These are phyloP conservation scores for Brachionus paranguensis DNA, from an alignment of 1,140 invertebrate genomes.

Conservation along the genomic window DNA sequence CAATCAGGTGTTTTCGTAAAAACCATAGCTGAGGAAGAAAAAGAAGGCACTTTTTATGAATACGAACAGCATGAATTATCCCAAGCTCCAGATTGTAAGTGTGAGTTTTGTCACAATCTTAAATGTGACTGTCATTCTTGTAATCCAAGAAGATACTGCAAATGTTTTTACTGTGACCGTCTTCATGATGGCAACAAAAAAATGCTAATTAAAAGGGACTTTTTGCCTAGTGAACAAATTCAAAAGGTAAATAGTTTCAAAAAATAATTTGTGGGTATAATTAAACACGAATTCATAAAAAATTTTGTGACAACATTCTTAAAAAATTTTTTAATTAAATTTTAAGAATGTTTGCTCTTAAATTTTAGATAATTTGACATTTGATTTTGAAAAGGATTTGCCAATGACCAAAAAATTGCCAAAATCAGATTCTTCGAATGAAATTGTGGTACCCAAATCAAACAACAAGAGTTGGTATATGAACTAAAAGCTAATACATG, in stretches of 20 bases:
- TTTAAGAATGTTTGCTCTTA: too few relatives aligned
- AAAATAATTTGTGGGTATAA: not conserved
- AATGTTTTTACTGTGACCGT: constrained; percentile 13
- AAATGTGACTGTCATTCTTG: constrained; percentile 33
- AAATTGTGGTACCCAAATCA: not conserved
- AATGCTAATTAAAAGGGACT: not conserved
- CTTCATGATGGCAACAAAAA: not conserved
- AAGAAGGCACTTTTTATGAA: not conserved
- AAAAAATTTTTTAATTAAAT: too few relatives aligned
- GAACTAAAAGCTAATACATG: not conserved
- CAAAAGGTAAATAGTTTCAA: not conserved
- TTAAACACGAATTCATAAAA: not conserved
- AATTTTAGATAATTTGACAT: too few relatives aligned
- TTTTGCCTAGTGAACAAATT: constrained; percentile 21
- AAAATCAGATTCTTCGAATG: not conserved
- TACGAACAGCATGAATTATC: not conserved
- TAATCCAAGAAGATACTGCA: constrained; percentile 29
- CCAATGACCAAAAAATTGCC: not conserved
- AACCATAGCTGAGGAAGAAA: not conserved
- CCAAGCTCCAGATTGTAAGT: not conserved
- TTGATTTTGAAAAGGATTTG: not conserved
- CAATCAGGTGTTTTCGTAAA: not conserved
- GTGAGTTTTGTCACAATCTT: not conserved
- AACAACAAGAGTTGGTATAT: not conserved
- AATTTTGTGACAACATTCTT: too few relatives aligned